Evolutionary conservation across 2,888 invertebrate genomes (phyloP).

Genomic region (Steromphala cineraria): DNA sequence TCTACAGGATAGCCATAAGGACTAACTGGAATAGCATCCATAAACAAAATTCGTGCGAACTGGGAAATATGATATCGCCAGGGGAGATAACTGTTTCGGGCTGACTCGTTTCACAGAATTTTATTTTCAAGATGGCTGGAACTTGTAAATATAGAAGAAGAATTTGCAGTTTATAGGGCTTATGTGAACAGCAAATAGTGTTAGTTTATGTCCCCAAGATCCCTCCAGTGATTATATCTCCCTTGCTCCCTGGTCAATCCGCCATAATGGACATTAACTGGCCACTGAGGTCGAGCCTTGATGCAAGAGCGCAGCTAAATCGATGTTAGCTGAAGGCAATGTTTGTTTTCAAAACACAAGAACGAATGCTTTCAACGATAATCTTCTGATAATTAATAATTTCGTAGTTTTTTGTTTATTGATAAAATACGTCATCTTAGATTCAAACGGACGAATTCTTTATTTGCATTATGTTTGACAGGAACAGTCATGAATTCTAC

Average conservation of each 20-base stretch:
- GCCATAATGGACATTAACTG: too few species aligned
- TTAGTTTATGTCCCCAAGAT: too few species aligned
- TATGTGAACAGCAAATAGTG: too few species aligned
- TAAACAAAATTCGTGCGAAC: not conserved
- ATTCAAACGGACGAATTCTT: too few species aligned
- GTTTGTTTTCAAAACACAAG: not conserved
- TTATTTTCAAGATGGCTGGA: not conserved
- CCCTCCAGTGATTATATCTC: too few species aligned
- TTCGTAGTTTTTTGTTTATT: too few species aligned
- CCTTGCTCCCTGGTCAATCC: too few species aligned
- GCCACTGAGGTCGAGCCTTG: too few species aligned
- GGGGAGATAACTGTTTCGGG: not conserved
- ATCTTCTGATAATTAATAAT: too few species aligned
- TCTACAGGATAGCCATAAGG: not conserved
- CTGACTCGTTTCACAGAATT: not conserved
- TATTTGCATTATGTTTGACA: too few species aligned
- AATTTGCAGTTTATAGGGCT: not conserved
- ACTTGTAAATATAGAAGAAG: not conserved
- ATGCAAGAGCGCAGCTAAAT: not conserved
- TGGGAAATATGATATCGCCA: not conserved
- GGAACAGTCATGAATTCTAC: too few species aligned
- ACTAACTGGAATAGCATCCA: not conserved
- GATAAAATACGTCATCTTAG: too few species aligned
- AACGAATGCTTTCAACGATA: not conserved
- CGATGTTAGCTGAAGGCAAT: not conserved